Evolutionary conservation across 2,113 vertebrate species (phyloP).

Genomic region (Tamias sibiricus): DNA sequence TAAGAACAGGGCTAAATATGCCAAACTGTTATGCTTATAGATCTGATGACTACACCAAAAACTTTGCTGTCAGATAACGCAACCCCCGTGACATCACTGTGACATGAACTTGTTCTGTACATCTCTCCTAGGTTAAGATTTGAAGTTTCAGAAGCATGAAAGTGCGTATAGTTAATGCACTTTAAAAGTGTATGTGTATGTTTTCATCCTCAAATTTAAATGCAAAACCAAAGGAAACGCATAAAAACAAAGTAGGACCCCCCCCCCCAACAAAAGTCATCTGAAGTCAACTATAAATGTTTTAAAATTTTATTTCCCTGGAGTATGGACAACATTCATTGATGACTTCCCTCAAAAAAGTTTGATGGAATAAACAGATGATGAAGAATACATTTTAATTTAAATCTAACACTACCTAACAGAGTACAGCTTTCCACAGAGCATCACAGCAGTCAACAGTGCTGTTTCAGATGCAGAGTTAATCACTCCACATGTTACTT

Average conservation of each 20-base stretch:
- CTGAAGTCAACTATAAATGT: constrained; percentile 41
- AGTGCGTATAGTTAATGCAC: neutral
- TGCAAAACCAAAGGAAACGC: constrained; percentile 33
- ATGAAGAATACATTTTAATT: neutral
- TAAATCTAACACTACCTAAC: neutral
- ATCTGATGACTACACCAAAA: neutral
- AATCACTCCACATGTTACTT: neutral
- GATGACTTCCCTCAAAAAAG: neutral
- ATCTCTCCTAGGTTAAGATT: neutral
- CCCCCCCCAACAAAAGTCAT: too few relatives aligned
- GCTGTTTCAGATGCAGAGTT: neutral
- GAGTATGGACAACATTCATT: constrained; percentile 3
- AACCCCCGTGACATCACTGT: neutral
- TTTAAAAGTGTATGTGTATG: neutral
- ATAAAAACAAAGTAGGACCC: constrained; percentile 22
- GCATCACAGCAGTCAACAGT: neutral
- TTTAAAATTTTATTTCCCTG: neutral
- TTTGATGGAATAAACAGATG: neutral
- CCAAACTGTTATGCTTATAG: neutral
- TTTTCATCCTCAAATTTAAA: constrained; percentile 41
- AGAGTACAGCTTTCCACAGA: neutral
- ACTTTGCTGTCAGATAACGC: neutral
- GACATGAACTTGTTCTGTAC: neutral
- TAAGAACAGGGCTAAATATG: neutral
- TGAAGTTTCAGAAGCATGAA: constrained; percentile 4